A percentile compares a stretch with the other conserved stretches of the same genome.
Conservation (phyloP, 2,888 invertebrate genomes). For the Lymantria monacha region DNA sequence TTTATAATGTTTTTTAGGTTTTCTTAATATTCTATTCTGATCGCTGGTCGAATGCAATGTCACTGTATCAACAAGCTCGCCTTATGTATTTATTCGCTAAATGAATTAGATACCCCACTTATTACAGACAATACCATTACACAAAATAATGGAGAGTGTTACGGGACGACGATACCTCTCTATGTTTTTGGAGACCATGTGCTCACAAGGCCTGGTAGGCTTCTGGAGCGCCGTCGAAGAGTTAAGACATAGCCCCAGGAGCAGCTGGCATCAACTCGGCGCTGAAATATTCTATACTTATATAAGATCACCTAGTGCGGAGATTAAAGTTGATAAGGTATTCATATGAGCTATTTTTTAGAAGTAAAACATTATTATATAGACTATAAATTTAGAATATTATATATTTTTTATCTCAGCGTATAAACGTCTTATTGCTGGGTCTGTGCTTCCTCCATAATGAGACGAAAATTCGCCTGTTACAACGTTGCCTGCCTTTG, state of each 20-base stretch:
- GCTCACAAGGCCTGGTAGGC: conserved; percentile 91
- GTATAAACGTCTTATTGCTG: too few relatives aligned
- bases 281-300: conserved; percentile 96
- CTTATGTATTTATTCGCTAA: too few relatives aligned
- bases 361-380: too few relatives aligned
- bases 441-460: too few relatives aligned
- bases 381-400: too few relatives aligned
- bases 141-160: conserved; percentile 88
- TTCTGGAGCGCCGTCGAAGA: conserved; percentile 95
- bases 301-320: conserved; percentile 90
- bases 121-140: conserved; percentile 86
- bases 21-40: too few relatives aligned
- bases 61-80: too few relatives aligned
- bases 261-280: conserved; percentile 92
- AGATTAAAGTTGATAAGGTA: conserved; percentile 91
- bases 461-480: too few relatives aligned
- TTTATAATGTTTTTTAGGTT: too few relatives aligned
- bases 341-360: conserved; percentile 1
- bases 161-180: conserved; percentile 91
- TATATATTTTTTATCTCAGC: too few relatives aligned
- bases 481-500: too few relatives aligned
- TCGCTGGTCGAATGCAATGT: too few relatives aligned
- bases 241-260: conserved; percentile 87
- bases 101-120: background rate
- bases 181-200: conserved; percentile 90